These are phyloP conservation scores for Hypomecis atomaria DNA, from an alignment of 2,888 invertebrate species.

Conservation along the genomic window DNA sequence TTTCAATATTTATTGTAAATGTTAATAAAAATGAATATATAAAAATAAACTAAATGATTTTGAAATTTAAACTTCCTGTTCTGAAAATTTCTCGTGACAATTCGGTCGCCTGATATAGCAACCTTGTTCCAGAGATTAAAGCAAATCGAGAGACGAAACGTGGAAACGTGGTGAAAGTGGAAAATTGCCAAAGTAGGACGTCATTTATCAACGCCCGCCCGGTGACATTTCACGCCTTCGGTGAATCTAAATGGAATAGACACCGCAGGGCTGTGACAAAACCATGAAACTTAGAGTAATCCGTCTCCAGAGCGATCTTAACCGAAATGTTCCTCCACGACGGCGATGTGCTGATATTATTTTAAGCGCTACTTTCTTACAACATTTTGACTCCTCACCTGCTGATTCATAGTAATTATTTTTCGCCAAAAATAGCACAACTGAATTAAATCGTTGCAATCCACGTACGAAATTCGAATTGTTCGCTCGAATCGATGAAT, in stretches of 20 bases:
- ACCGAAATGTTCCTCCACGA: conserved; percentile 13
- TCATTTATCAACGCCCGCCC: conserved; percentile 70
- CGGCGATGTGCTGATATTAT: background rate
- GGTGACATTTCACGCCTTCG: conserved; percentile 63
- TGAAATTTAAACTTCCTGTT: background rate
- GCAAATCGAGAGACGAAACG: conserved; percentile 52
- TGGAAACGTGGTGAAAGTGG: conserved; percentile 60
- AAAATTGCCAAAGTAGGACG: conserved; percentile 67
- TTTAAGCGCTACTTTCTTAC: too few relatives aligned
- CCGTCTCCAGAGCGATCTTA: conserved; percentile 20
- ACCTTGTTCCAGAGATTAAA: conserved; percentile 52
- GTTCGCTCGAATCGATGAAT: too few relatives aligned
- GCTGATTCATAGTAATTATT: too few relatives aligned
- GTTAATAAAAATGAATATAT: too few relatives aligned
- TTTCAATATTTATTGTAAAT: too few relatives aligned
- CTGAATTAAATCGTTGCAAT: too few relatives aligned
- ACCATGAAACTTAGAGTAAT: conserved; percentile 33
- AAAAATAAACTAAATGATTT: too few relatives aligned
- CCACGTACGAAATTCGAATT: too few relatives aligned
- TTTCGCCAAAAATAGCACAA: too few relatives aligned
- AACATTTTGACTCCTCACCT: too few relatives aligned
- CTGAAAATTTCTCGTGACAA: background rate
- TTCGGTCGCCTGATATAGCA: background rate
- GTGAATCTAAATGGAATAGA: conserved; percentile 62
- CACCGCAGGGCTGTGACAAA: conserved; percentile 48